Evolutionary conservation across 2,113 vertebrate species (phyloP), one percentile per base, ranked within the genome.

Genomic region (Candoia aspera): DNA sequence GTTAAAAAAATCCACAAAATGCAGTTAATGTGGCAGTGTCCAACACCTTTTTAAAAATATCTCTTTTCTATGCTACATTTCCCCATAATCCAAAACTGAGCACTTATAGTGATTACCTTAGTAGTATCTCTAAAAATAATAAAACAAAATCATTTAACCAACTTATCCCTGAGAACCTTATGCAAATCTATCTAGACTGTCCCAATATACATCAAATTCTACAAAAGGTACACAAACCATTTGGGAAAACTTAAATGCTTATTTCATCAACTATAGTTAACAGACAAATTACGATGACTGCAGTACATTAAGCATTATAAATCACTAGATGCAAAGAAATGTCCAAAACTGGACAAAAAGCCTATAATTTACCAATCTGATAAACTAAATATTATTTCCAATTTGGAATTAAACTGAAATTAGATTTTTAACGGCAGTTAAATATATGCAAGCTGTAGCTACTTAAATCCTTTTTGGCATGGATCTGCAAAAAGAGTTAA

Each of bases 351-450:
- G 98, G 98, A 98, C 98, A 98, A 98, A 92, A 97, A 98, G 97
- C 95, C 96, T 95, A 68, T 97, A 97, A 98, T 97, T 98, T 99
- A 99, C 99, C 99, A 99, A 99, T 99, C 99, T 99, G 99, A 99
- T 99, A 99, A 99, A 99, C 95, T 97, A 98, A 97, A 98, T 26
- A 95, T 95, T 95, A 96, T 98, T 99, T 99, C 99, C 99, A 99
- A 99, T 99, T 98, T 99, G 99, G 99, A 99, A 99, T 98, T 97
- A 97, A 97, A 97, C 93, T 97, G 94, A 97, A 98, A 97, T 96
- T 94, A 96, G 90, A 93, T 94, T 93, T 95, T 95, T 94, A 97
- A 97, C 94, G 95, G 96, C 95, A 96, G 97, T 96, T 94, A 93
- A 57, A 91, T 94, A 89, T 37, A 90, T 94, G 92, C 93, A 93